Percentiles rank a stretch among this genome's conserved stretches.
These are phyloP conservation scores for Acipenser ruthenus DNA, from an alignment of 2,797 vertebrate species.

Conservation along the genomic window DNA sequence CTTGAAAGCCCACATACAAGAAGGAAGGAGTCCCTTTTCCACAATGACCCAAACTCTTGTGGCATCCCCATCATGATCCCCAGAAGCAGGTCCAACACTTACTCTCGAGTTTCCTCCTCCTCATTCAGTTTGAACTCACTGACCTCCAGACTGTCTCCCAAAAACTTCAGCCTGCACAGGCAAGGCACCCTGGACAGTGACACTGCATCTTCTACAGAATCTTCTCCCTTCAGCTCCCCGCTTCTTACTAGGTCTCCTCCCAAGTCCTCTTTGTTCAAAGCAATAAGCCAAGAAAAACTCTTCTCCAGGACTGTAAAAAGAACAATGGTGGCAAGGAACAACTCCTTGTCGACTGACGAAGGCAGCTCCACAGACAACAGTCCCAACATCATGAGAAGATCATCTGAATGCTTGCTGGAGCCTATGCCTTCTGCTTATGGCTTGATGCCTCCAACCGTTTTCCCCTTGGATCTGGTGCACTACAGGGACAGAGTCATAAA, in stretches of 20 bases:
- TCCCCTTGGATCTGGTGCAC: conserved; percentile 58
- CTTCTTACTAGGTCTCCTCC: conserved; percentile 58
- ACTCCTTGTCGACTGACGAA: conserved; percentile 81
- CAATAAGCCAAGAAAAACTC: conserved; percentile 67
- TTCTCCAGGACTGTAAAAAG: conserved; percentile 60
- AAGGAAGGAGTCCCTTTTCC: conserved; percentile 86
- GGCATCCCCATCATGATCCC: conserved; percentile 54
- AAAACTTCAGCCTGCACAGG: conserved; percentile 43
- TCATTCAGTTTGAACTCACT: conserved; percentile 56
- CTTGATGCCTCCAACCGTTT: conserved; percentile 57
- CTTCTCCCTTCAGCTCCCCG: conserved; percentile 68
- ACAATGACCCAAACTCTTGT: conserved; percentile 46
- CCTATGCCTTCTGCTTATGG: conserved; percentile 38
- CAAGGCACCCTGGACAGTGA: conserved; percentile 68
- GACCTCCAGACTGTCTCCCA: conserved; percentile 47
- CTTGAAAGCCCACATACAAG: conserved; percentile 88
- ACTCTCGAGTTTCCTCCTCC: conserved; percentile 37
- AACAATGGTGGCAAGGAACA: conserved; percentile 59
- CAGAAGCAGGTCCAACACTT: conserved; percentile 57
- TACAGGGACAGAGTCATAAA: conserved; percentile 59
- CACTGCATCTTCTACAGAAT: conserved; percentile 69
- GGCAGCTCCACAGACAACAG: conserved; percentile 86
- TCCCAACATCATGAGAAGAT: conserved; percentile 66
- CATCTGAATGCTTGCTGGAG: conserved; percentile 59
- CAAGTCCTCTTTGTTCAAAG: conserved; percentile 59